These are phyloP conservation scores for Fulmarus glacialis DNA, from an alignment of 2,113 vertebrate species.

Conservation along the genomic window DNA sequence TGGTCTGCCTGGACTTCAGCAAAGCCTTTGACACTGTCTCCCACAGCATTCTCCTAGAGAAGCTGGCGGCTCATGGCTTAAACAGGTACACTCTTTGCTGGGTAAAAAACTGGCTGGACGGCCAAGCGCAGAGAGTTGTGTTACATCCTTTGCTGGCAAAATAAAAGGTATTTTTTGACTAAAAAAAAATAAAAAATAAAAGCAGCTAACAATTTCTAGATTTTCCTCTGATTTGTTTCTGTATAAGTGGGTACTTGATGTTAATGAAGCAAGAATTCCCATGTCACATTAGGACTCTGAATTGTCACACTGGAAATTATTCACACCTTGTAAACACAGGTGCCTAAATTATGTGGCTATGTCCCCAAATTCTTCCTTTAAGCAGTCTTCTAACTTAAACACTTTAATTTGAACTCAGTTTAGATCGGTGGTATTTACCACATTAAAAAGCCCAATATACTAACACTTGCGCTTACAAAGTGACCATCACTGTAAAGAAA, in stretches of 20 bases:
- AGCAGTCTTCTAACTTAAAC: background rate
- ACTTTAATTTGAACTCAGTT: background rate
- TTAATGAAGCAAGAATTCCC: background rate
- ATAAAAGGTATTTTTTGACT: background rate
- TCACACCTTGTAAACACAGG: background rate
- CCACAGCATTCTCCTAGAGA: no score
- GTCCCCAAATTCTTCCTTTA: background rate
- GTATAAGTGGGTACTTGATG: background rate
- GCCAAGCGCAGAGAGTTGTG: no score
- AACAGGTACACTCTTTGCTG: no score
- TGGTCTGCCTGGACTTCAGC: no score
- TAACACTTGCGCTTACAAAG: background rate
- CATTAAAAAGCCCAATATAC: background rate
- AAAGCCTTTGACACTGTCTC: no score
- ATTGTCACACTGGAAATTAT: background rate
- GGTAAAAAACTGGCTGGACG: no score
- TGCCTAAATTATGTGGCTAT: background rate
- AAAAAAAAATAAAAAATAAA: no score
- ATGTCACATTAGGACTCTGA: background rate
- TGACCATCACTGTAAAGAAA: background rate
- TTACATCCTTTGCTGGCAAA: background rate
- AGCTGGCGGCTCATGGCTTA: no score
- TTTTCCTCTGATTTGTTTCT: background rate
- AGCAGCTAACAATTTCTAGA: accelerated
- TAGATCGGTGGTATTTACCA: background rate